A percentile compares a stretch with the other conserved stretches of the same genome.
Conservation (phyloP, 2,888 invertebrate genomes). For the Protula sp. region DNA sequence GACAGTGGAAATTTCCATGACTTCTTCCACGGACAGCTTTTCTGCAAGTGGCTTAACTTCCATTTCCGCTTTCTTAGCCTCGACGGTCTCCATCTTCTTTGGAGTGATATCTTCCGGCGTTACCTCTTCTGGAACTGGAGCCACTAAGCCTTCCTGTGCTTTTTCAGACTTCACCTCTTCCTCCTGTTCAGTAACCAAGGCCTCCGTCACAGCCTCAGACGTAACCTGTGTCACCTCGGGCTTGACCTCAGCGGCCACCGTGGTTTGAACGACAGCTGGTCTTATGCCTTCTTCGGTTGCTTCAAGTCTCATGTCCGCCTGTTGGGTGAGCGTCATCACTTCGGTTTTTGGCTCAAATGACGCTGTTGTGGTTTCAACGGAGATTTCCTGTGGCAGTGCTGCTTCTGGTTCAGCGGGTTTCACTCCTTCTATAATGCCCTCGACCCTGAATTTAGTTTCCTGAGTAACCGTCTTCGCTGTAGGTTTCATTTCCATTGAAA, state of each 20-base stretch:
- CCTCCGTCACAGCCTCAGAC: constrained; percentile 4
- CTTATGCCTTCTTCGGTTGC: constrained; percentile 1
- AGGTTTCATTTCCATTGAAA: background rate
- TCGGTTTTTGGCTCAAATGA: constrained; percentile 4
- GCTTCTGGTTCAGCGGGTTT: background rate
- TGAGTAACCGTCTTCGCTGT: background rate
- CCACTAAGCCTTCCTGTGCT: background rate
- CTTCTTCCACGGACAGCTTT: background rate
- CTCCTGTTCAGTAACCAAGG: background rate
- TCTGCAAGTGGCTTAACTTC: background rate
- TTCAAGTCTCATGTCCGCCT: constrained; percentile 4
- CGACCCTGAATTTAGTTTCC: background rate
- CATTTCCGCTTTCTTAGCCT: background rate
- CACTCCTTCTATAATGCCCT: background rate
- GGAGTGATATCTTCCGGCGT: constrained; percentile 86
- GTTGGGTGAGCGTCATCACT: background rate
- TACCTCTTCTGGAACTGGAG: constrained; percentile 46
- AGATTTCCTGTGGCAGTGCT: background rate
- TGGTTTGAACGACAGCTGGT: constrained; percentile 1
- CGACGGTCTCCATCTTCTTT: constrained; percentile 54
- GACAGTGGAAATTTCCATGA: background rate
- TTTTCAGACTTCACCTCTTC: background rate
- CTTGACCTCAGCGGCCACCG: constrained; percentile 1
- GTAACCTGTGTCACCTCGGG: constrained; percentile 5
- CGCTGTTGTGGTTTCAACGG: constrained; percentile 6